Conservation (phyloP, 2,113 vertebrate genomes). For the Phaetusa simplex region DNA sequence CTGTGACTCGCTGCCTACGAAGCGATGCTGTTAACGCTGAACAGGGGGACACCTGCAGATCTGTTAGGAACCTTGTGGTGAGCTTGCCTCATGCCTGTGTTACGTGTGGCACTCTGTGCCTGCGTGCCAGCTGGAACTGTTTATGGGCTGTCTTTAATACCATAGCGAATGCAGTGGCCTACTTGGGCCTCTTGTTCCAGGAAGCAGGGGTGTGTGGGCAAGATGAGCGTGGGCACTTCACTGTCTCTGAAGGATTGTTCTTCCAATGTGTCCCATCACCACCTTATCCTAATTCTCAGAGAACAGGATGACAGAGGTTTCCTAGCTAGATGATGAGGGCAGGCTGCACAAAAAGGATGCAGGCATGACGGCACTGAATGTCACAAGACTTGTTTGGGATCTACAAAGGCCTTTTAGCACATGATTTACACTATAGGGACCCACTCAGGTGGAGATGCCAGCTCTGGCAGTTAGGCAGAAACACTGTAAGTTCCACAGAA, state of each 20-base stretch:
- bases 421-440: not conserved
- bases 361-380: not conserved
- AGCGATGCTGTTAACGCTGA: not conserved
- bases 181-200: not conserved
- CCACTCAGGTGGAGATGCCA: not conserved
- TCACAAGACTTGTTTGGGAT: not conserved
- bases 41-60: not conserved
- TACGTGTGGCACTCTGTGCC: accelerated
- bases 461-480: not conserved
- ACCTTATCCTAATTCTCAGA: not conserved
- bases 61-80: not conserved
- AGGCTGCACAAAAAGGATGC: not conserved
- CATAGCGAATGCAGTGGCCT: accelerated
- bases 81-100: accelerated
- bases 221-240: not conserved
- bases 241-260: not conserved
- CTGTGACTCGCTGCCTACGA: not conserved
- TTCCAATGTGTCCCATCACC: not conserved
- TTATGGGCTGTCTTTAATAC: not conserved
- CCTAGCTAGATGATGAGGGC: not conserved
- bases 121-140: not conserved
- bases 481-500: not conserved
- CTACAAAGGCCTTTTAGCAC: not conserved
- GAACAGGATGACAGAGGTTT: not conserved
- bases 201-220: not conserved